Conservation (phyloP, 2,888 invertebrate genomes). For the Nomada lathburiana region DNA sequence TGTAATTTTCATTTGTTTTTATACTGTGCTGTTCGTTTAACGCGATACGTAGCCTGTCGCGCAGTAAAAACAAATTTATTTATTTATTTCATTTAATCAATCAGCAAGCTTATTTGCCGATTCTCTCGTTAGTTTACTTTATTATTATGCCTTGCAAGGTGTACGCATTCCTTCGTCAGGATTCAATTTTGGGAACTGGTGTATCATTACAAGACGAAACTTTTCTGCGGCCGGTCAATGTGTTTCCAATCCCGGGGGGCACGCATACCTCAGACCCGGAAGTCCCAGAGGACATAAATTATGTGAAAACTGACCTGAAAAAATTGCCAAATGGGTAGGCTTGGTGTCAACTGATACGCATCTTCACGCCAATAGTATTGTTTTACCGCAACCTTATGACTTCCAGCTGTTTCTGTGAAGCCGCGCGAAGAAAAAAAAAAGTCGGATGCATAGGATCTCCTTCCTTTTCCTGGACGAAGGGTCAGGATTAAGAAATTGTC, state of each 20-base stretch:
- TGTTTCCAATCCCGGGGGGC: not conserved
- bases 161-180: too few species aligned
- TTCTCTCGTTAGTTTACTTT: too few species aligned
- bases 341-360: constrained; percentile 35
- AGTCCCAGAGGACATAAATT: constrained; percentile 56
- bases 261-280: constrained; percentile 43
- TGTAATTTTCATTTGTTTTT: too few species aligned
- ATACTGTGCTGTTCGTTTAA: too few species aligned
- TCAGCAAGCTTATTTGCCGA: too few species aligned
- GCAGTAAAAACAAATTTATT: too few species aligned
- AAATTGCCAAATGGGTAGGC: constrained; percentile 36
- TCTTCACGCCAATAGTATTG: constrained; percentile 63
- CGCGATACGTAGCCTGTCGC: too few species aligned
- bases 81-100: too few species aligned
- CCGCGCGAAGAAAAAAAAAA: not conserved
- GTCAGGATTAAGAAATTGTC: not conserved
- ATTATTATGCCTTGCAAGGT: too few species aligned
- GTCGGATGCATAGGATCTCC: constrained; percentile 8
- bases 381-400: constrained; percentile 64
- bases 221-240: too few species aligned
- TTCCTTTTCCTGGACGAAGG: constrained; percentile 4
- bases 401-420: constrained; percentile 63
- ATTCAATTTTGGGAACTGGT: too few species aligned
- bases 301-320: constrained; percentile 42
- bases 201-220: too few species aligned